Evolutionary conservation across 2,888 invertebrate genomes (phyloP).

Genomic region (Epistrophe grossulariae): DNA sequence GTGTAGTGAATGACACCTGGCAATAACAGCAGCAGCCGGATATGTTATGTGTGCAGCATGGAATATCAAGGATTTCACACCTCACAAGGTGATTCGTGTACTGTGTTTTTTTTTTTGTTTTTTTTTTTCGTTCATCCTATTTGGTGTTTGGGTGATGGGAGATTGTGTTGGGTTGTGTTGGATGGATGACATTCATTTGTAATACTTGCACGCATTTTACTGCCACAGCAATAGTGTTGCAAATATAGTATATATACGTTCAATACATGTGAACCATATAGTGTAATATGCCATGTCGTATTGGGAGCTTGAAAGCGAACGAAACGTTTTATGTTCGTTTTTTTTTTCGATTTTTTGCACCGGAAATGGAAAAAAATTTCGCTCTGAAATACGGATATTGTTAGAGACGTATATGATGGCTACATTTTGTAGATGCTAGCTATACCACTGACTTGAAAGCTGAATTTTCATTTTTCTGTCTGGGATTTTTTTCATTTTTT

Average conservation of each 20-base stretch:
- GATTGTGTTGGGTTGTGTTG: constrained; percentile 21
- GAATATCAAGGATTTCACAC: constrained; percentile 75
- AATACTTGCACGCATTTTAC: constrained; percentile 74
- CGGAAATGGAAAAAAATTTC: constrained; percentile 62
- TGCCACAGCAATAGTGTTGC: constrained; percentile 47
- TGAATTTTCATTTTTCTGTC: constrained; percentile 30
- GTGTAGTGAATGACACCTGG: constrained; percentile 70
- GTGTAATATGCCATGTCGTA: constrained; percentile 10
- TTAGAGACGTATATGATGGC: constrained; percentile 43
- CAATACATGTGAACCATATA: neutral
- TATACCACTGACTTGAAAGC: constrained; percentile 5
- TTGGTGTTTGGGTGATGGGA: neutral
- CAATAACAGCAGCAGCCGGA: constrained; percentile 71
- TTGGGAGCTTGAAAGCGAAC: constrained; percentile 47
- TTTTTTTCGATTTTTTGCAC: neutral
- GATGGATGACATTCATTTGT: constrained; percentile 73
- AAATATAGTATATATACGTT: neutral
- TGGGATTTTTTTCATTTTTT: constrained; percentile 20
- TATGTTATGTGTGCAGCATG: constrained; percentile 73
- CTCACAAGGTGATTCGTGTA: constrained; percentile 59
- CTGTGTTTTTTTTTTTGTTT: constrained; percentile 61
- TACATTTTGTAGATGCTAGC: constrained; percentile 8
- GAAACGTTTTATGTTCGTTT: constrained; percentile 68
- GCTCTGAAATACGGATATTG: constrained; percentile 60
- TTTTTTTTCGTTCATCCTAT: neutral